These are phyloP conservation scores for Laticauda colubrina DNA, from an alignment of 2,113 vertebrate species.

Conservation along the genomic window DNA sequence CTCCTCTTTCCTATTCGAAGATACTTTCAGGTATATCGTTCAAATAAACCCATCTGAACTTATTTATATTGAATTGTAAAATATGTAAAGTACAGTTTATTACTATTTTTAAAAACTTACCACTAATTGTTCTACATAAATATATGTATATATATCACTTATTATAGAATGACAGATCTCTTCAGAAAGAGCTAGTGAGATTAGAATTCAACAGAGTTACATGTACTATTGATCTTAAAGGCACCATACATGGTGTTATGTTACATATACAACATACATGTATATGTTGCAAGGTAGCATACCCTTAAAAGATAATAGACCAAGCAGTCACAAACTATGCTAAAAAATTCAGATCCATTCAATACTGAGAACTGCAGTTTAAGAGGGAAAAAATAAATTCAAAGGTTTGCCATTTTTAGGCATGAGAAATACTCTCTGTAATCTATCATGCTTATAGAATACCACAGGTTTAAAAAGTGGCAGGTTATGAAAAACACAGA, in stretches of 20 bases:
- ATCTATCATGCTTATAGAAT: slow-evolving; percentile 25
- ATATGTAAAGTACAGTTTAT: neutral
- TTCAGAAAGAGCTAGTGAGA: neutral
- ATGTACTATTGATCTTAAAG: neutral
- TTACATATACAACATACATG: too few relatives aligned
- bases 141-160: neutral
- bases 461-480: slow-evolving; percentile 18
- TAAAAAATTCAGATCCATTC: neutral
- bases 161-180: neutral
- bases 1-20: neutral
- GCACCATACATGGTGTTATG: too few relatives aligned
- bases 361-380: neutral
- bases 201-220: neutral
- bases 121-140: neutral
- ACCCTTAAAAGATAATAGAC: neutral
- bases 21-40: neutral
- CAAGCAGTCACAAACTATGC: neutral
- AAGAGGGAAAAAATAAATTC: neutral
- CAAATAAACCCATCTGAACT: neutral
- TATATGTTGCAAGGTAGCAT: neutral
- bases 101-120: neutral
- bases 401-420: neutral
- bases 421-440: slow-evolving; percentile 6
- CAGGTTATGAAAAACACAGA: slow-evolving; percentile 16
- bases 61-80: neutral